Conservation (phyloP, 2,888 invertebrate species). For the Linnaemya tessellans region DNA sequence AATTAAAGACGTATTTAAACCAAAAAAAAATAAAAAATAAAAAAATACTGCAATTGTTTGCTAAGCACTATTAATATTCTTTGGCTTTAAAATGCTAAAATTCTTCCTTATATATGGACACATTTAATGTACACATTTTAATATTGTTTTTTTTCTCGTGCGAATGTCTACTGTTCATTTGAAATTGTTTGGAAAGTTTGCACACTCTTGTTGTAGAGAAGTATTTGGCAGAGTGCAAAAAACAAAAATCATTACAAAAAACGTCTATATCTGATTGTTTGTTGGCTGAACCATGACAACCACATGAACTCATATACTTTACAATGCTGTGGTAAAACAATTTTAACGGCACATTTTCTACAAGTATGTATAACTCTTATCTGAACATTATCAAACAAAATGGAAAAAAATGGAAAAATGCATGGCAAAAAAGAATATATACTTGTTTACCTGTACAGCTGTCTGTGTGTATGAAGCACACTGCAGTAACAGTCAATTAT, state of each 20-base stretch:
- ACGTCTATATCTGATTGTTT: slow-evolving; percentile 62
- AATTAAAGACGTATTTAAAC: too few species aligned
- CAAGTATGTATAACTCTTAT: slow-evolving; percentile 37
- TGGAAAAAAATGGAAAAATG: not conserved
- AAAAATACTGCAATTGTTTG: too few species aligned
- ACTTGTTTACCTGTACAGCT: not conserved
- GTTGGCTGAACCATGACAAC: slow-evolving; percentile 70
- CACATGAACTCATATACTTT: slow-evolving; percentile 44
- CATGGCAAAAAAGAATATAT: not conserved
- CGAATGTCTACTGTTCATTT: slow-evolving; percentile 18
- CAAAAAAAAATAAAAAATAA: too few species aligned
- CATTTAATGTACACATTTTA: not conserved
- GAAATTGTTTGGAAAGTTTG: slow-evolving; percentile 58
- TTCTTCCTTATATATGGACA: slow-evolving; percentile 26
- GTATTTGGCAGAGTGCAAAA: slow-evolving; percentile 33
- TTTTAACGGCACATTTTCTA: slow-evolving; percentile 73
- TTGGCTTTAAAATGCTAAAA: slow-evolving; percentile 39
- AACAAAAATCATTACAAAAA: slow-evolving; percentile 17
- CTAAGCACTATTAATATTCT: too few species aligned
- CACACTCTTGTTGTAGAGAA: slow-evolving; percentile 38
- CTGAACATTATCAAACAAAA: slow-evolving; percentile 49
- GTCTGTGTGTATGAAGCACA: not conserved
- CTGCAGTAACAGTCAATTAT: not conserved
- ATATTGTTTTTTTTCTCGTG: not conserved
- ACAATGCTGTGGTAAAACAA: slow-evolving; percentile 56